A percentile compares a stretch with the other conserved stretches of the same genome.
Conservation (phyloP, 2,888 invertebrate genomes). For the Lysandra bellargus region DNA sequence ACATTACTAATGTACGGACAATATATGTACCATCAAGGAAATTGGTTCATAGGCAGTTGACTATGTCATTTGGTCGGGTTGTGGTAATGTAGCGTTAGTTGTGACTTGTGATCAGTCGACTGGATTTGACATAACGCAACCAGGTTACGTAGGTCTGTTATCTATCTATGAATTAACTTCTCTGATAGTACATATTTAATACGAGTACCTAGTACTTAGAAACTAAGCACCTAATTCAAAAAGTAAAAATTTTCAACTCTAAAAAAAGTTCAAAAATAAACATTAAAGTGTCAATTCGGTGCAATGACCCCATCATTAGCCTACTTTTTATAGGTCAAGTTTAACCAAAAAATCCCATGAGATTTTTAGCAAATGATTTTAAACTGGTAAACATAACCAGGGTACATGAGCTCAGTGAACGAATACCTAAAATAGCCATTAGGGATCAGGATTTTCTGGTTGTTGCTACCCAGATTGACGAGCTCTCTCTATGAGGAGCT, state of each 20-base stretch:
- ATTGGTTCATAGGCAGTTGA: too few relatives aligned
- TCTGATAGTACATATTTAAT: too few relatives aligned
- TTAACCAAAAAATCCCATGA: slow-evolving; percentile 15
- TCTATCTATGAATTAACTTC: too few relatives aligned
- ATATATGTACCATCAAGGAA: too few relatives aligned
- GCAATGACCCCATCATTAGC: not conserved
- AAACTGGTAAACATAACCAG: slow-evolving; percentile 7
- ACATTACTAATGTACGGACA: too few relatives aligned
- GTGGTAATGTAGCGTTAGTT: too few relatives aligned
- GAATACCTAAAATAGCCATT: not conserved
- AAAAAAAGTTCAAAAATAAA: not conserved
- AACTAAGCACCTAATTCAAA: too few relatives aligned
- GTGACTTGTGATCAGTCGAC: too few relatives aligned
- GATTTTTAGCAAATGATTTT: slow-evolving; percentile 21
- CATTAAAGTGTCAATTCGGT: not conserved
- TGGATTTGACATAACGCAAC: too few relatives aligned
- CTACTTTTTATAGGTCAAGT: slow-evolving; percentile 15
- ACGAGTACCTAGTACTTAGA: too few relatives aligned
- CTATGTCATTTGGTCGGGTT: too few relatives aligned
- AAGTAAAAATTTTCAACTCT: not conserved
- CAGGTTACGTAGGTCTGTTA: too few relatives aligned
- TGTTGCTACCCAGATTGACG: not conserved
- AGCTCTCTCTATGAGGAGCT: not conserved
- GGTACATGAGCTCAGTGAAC: not conserved
- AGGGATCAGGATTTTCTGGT: not conserved